Percentiles rank a stretch among this genome's conserved stretches.
These are phyloP conservation scores for Hylia prasina DNA, from an alignment of 2,113 vertebrate genomes.

Conservation along the genomic window DNA sequence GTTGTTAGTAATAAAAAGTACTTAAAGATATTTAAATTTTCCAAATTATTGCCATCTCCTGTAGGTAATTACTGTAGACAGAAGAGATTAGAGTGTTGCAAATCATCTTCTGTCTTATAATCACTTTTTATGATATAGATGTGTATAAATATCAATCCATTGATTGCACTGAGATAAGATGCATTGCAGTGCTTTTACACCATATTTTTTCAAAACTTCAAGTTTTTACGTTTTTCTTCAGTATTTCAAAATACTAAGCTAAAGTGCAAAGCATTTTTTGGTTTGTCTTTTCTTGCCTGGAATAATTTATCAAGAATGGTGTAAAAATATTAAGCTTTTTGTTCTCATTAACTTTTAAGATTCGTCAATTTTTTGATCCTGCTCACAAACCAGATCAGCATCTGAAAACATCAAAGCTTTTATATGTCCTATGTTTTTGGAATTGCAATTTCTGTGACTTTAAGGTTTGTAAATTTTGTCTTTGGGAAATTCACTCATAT, in stretches of 20 bases:
- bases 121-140: not conserved
- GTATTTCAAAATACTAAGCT: not conserved
- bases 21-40: not conserved
- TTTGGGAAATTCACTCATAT: not conserved
- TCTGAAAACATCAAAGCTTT: not conserved
- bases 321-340: slow-evolving; percentile 15
- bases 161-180: not conserved
- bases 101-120: not conserved
- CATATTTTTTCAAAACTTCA: not conserved
- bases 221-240: not conserved
- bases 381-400: not conserved
- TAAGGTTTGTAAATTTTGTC: not conserved
- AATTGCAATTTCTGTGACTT: not conserved
- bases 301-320: not conserved
- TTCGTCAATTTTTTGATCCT: not conserved
- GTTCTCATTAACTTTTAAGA: not conserved
- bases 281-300: not conserved
- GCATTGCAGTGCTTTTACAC: not conserved
- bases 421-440: not conserved
- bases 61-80: not conserved
- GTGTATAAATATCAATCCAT: not conserved
- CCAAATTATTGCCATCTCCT: not conserved
- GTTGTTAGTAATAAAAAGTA: not conserved
- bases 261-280: not conserved
- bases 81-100: not conserved